Evolutionary conservation across 2,888 invertebrate species (phyloP).

Genomic region (Drosophila lacicola): DNA sequence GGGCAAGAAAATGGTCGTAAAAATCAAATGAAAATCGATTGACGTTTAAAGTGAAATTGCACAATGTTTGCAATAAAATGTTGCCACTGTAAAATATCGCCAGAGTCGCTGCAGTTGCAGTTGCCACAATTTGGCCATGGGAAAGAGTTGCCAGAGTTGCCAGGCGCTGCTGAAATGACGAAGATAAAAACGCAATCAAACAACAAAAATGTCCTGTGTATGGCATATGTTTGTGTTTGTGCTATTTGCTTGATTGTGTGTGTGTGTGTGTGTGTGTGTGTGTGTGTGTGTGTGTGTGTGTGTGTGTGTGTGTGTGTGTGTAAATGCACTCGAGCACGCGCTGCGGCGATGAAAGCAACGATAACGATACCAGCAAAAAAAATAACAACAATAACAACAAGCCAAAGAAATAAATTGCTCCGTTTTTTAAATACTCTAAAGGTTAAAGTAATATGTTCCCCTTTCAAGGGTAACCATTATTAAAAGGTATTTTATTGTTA

Average conservation of each 20-base stretch:
- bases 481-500: too few relatives aligned
- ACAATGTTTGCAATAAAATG: conserved; percentile 78
- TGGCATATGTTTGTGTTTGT: conserved; percentile 64
- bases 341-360: conserved; percentile 47
- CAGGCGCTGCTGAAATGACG: conserved; percentile 72
- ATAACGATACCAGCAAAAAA: conserved; percentile 41
- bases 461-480: too few relatives aligned
- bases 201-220: conserved; percentile 59
- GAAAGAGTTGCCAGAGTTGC: conserved; percentile 27
- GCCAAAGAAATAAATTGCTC: background rate
- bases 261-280: conserved; percentile 19
- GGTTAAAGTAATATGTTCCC: background rate
- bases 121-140: conserved; percentile 16
- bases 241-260: conserved; percentile 27
- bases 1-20: conserved; percentile 59
- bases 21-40: conserved; percentile 78
- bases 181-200: conserved; percentile 79
- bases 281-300: conserved; percentile 32
- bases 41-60: conserved; percentile 79
- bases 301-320: conserved; percentile 26
- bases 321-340: conserved; percentile 77
- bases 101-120: conserved; percentile 38
- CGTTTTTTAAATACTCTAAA: conserved; percentile 23
- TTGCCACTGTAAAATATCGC: conserved; percentile 74
- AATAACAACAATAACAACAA: conserved; percentile 12